Base-by-base conservation (phyloP, 1,140 invertebrate genomes). In the Caenorhabditis inopinata region DNA sequence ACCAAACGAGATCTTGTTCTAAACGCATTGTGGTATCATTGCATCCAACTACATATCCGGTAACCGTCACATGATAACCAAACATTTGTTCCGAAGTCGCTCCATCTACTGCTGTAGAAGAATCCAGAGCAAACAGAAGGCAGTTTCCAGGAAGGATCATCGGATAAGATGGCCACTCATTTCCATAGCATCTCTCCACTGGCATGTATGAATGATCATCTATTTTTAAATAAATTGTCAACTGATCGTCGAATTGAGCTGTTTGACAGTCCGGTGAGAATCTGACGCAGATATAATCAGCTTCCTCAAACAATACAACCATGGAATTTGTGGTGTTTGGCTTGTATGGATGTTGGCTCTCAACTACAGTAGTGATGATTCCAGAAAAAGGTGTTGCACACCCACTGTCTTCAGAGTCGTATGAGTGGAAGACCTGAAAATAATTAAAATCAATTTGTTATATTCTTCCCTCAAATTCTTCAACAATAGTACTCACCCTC, bases 331-430 rank as follows among this genome's bases (percentile, higher is more conserved):
- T 14, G 96, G 93, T 62, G 93, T 92, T 3, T 95, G 93, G 46
- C 90, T 95, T 95, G 89, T 98, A 98, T 0, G 96, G 96, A 91
- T 98, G 96, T 42, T 96, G 94, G 89, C 95, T 96, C 90, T 98
- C 95, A 9, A 97, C 92, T 91, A 95, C 93, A 11, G 94, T 93
- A 87, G 96, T 96, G 90, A 95, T 94, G 32, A 87, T 86, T 29
- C 93, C 93, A 0, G 93, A 94, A 11, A 46, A 46, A 12, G 42
- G 62, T 18, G 49, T 23, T 48, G 75, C 79, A 47, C 49, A 82
- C 18, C 48, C 74, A 32, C 48, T 79, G 29, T 79, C 81, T 74
- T 35, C 82, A 77, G 74, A 79, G 75, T 51, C 81, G 82, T 62
- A 77, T 23, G 58, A 68, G 1, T 68, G 58, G 58, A 38, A 68